Evolutionary conservation across 2,797 vertebrate species (phyloP).

Genomic region (Furcifer pardalis): DNA sequence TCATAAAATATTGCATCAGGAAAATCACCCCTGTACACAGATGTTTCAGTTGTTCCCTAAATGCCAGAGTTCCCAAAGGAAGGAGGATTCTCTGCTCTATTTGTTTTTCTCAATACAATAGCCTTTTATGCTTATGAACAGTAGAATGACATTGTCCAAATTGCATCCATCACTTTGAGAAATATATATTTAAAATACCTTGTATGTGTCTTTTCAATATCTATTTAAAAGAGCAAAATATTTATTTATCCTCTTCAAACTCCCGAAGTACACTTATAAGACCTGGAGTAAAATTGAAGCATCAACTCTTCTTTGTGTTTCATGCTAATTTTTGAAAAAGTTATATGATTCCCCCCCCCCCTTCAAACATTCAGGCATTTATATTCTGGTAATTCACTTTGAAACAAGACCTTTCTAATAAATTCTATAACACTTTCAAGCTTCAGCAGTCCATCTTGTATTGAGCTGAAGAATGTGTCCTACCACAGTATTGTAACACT

Average conservation of each 20-base stretch:
- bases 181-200: neutral
- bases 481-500: neutral
- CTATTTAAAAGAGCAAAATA: neutral
- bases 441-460: neutral
- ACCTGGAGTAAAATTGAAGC: neutral
- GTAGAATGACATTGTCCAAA: neutral
- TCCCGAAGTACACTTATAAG: neutral
- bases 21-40: neutral
- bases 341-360: neutral
- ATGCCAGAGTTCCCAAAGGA: neutral
- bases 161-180: neutral
- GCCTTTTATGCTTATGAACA: neutral
- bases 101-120: neutral
- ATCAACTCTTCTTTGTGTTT: neutral
- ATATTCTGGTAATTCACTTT: neutral
- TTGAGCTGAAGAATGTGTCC: neutral
- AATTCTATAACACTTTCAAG: neutral
- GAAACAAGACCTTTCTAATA: neutral
- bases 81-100: neutral
- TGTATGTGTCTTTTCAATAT: neutral
- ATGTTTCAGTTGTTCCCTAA: neutral
- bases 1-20: slow-evolving; percentile 15
- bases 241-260: neutral
- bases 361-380: too few species aligned
- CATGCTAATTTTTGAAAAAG: neutral